Evolutionary conservation across 2,888 invertebrate genomes (phyloP).

Genomic region (Catocala sponsa): DNA sequence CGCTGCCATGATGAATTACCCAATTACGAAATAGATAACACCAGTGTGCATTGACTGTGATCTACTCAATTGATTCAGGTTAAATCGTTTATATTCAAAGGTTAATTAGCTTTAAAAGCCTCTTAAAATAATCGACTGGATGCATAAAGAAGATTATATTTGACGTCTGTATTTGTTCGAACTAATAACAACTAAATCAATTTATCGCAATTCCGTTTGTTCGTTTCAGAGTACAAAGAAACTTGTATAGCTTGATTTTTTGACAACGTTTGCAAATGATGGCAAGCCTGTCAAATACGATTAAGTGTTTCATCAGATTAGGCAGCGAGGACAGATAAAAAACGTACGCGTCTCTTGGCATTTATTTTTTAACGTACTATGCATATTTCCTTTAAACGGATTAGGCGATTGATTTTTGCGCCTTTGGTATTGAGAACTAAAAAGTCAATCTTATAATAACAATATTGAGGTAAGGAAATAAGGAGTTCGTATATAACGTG

Average conservation of each 20-base stretch:
- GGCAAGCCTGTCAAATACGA: slow-evolving; percentile 10
- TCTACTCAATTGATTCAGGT: too few relatives aligned
- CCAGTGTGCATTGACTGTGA: too few relatives aligned
- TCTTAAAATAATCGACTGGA: not conserved
- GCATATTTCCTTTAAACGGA: not conserved
- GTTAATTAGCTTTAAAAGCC: not conserved
- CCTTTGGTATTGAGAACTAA: too few relatives aligned
- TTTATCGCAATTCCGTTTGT: slow-evolving; percentile 12
- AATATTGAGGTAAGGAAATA: too few relatives aligned
- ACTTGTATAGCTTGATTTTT: slow-evolving; percentile 16
- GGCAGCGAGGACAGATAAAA: slow-evolving; percentile 6
- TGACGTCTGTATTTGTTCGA: slow-evolving; percentile 9
- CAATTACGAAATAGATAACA: too few relatives aligned
- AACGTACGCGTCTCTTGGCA: not conserved
- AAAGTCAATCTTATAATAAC: too few relatives aligned
- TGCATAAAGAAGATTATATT: slow-evolving; percentile 10
- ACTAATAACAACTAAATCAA: slow-evolving; percentile 7
- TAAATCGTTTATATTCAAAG: not conserved
- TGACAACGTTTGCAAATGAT: slow-evolving; percentile 17
- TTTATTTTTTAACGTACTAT: not conserved
- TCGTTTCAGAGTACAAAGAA: slow-evolving; percentile 9
- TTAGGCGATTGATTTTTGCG: not conserved
- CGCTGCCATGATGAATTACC: too few relatives aligned
- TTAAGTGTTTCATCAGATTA: slow-evolving; percentile 15
- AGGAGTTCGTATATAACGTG: too few relatives aligned